A percentile compares a stretch with the other conserved stretches of the same genome.
Conservation (phyloP, 2,888 invertebrate genomes). For the Carcina quercana region DNA sequence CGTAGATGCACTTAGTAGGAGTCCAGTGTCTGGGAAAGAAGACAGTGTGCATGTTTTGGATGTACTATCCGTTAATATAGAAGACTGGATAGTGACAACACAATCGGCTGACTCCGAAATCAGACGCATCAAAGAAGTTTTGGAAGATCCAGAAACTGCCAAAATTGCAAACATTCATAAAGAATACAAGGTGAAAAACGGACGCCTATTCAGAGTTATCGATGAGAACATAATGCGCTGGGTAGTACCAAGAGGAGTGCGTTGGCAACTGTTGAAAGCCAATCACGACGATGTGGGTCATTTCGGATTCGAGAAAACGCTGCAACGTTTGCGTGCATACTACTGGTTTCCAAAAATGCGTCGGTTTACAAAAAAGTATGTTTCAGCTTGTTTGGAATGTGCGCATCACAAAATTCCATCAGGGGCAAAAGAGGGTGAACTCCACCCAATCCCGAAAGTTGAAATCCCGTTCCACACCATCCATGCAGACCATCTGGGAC, state of each 20-base stretch:
- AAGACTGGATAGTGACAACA: constrained; percentile 15
- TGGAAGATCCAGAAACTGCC: constrained; percentile 8
- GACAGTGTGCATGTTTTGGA: constrained; percentile 3
- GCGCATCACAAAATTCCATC: constrained; percentile 16
- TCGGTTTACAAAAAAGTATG: constrained; percentile 14
- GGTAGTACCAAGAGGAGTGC: constrained; percentile 21
- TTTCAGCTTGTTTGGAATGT: constrained; percentile 14
- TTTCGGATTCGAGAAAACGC: constrained; percentile 20
- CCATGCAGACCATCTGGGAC: constrained; percentile 19
- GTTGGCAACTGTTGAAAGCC: constrained; percentile 24
- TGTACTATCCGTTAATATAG: constrained; percentile 4
- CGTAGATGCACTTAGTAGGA: constrained; percentile 26
- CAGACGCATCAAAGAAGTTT: constrained; percentile 8
- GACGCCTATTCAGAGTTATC: constrained; percentile 12
- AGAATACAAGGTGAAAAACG: constrained; percentile 15
- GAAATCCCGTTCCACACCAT: constrained; percentile 17
- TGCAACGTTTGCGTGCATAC: constrained; percentile 10
- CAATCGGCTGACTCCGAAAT: constrained; percentile 15
- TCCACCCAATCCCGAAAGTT: constrained; percentile 16
- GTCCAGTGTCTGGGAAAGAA: constrained; percentile 9
- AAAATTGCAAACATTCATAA: constrained; percentile 9
- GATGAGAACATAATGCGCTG: constrained; percentile 10
- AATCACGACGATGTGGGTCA: constrained; percentile 26
- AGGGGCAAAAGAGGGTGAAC: constrained; percentile 10
- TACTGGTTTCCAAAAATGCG: constrained; percentile 20